Conservation (phyloP, 2,797 vertebrate genomes). For the Pipistrellus pygmaeus region DNA sequence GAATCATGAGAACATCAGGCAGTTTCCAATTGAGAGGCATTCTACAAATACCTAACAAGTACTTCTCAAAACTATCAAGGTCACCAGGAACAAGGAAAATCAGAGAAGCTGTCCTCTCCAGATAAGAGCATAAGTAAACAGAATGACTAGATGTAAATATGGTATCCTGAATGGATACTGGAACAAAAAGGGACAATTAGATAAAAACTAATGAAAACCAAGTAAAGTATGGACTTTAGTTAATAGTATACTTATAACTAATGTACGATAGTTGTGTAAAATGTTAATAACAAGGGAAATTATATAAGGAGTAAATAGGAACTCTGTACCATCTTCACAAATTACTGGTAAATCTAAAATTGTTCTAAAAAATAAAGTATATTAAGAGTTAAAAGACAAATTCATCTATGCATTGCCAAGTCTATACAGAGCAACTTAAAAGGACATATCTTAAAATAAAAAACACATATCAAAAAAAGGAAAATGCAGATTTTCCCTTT, state of each 20-base stretch:
- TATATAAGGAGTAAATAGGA: not conserved
- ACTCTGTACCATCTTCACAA: not conserved
- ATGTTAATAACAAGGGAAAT: not conserved
- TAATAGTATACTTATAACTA: not conserved
- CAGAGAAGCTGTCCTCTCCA: not conserved
- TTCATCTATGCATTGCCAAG: not conserved
- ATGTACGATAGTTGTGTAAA: not conserved
- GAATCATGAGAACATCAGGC: not conserved
- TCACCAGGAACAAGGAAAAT: slow-evolving; percentile 12
- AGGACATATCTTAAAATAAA: not conserved
- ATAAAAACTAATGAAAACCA: not conserved
- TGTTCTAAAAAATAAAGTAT: slow-evolving; percentile 39
- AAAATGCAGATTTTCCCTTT: slow-evolving; percentile 17
- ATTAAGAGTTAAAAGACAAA: slow-evolving; percentile 52
- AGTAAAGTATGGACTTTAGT: not conserved
- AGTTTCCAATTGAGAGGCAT: not conserved
- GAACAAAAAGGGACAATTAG: not conserved
- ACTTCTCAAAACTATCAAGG: not conserved
- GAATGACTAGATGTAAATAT: not conserved
- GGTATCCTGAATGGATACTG: not conserved
- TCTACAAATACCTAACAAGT: not conserved
- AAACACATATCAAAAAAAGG: slow-evolving; percentile 3
- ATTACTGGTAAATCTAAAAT: slow-evolving; percentile 43
- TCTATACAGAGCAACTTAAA: slow-evolving; percentile 19
- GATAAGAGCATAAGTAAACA: not conserved